Conservation (phyloP, 2,888 invertebrate genomes). For the Calameuta idolon region DNA sequence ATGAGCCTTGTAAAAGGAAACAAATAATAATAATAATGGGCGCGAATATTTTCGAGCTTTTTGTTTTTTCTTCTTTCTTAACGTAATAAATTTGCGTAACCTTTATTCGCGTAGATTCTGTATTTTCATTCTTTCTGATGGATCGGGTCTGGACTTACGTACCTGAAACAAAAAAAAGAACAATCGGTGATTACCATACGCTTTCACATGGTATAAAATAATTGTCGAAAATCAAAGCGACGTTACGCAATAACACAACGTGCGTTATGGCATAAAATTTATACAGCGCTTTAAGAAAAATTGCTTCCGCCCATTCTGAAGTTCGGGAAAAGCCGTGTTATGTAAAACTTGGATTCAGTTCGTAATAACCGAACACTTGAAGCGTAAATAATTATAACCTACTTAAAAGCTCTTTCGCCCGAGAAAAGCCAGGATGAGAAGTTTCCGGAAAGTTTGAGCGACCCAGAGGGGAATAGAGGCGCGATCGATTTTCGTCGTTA, state of each 20-base stretch:
- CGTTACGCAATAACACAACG: neutral
- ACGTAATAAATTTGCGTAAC: neutral
- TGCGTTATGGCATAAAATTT: neutral
- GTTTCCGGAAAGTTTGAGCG: conserved; percentile 23
- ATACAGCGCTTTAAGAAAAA: neutral
- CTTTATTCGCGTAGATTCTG: neutral
- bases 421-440: conserved; percentile 19
- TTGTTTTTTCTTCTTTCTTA: neutral
- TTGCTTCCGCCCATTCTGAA: neutral
- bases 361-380: conserved; percentile 42
- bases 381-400: conserved; percentile 55
- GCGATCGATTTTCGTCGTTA: neutral
- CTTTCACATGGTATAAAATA: neutral
- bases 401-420: conserved; percentile 27
- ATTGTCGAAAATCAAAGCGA: neutral
- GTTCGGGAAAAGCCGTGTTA: neutral
- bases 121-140: neutral
- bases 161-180: conserved; percentile 55
- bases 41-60: neutral
- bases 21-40: neutral
- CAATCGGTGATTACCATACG: neutral
- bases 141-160: conserved; percentile 39
- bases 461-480: conserved; percentile 12
- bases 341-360: conserved; percentile 46
- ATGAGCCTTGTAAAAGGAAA: neutral